phyloP scores from a whole-genome alignment of 2,797 vertebrate species.

The Notamacropus eugenii region DNA sequence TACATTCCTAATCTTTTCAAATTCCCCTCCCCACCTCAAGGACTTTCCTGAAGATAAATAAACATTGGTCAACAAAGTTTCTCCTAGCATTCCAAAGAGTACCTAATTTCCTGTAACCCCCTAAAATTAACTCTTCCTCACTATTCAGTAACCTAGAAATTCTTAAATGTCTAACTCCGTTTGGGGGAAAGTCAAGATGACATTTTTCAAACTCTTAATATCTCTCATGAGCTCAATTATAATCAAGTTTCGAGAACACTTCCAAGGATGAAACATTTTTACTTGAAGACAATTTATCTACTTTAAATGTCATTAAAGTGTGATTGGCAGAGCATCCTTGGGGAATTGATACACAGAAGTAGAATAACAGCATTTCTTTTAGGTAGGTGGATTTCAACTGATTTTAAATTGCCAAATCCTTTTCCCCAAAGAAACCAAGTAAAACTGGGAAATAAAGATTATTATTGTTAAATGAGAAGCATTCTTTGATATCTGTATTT shows the following conservation, averaged over 20 bases:
- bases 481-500: conserved; percentile 42
- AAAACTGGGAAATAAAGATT: conserved; percentile 54
- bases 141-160: conserved; percentile 26
- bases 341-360: conserved; percentile 59
- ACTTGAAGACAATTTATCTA: conserved; percentile 70
- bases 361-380: conserved; percentile 62
- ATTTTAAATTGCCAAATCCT: conserved; percentile 58
- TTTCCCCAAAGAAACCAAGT: conserved; percentile 59
- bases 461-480: conserved; percentile 47
- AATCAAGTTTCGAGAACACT: conserved; percentile 67
- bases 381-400: conserved; percentile 62
- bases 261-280: conserved; percentile 68
- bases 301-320: conserved; percentile 73
- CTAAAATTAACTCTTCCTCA: conserved; percentile 36
- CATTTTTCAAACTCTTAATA: conserved; percentile 43
- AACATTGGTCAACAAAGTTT: conserved; percentile 26
- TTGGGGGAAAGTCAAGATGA: conserved; percentile 51
- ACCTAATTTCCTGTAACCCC: conserved; percentile 31
- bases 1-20: neutral
- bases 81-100: conserved; percentile 23
- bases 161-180: neutral
- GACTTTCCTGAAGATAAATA: conserved; percentile 28
- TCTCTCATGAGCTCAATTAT: conserved; percentile 70
- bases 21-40: neutral
- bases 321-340: conserved; percentile 55